Base-by-base conservation (phyloP, 2,113 vertebrate species). In the Neotoma lepida region DNA sequence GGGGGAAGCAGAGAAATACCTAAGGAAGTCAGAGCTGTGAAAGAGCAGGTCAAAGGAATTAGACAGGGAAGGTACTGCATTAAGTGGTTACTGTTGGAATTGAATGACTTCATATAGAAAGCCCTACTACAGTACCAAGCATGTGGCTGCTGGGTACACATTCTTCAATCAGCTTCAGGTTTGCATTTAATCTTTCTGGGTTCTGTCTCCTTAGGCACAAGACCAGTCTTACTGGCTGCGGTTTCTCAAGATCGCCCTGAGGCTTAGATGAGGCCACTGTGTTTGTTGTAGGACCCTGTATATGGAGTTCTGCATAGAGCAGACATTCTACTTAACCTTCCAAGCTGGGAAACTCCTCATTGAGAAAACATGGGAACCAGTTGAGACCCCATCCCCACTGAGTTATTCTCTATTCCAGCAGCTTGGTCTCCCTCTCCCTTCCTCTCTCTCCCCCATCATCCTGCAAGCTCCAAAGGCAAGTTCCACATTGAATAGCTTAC, bases 321-420 rank as follows among this genome's bases (percentile, higher is more conserved):
- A 85, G 33, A 64, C 44, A 58, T 71, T 77, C 22, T 54, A 18
- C 39, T 91, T 41, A 68, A 24, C 63, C 61, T 87, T 78, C 70
- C 92, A 85, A 56, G 26, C 58, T 77, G 9, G n/a, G 87, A 49
- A 89, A 78, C 17, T 88, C 12, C 80, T 84, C 24, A 17, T 6
- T 56, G 61, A 85, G 20, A 49, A 94, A 84, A 7, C 86, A 9
- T 4, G 76, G 20, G 46, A 73, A 76, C 74, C 9, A 3, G 80
- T 87, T 81, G 30, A 63, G 86, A 49, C 5, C 39, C 58, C 41
- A 41, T 44, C 51, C 33, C 8, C 22, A 14, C 28, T 17, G 24
- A 58, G 7, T 90, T 90, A 64, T 80, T 93, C 87, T 77, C 46
- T 92, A 13, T 58, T 92, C 86, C 70, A 88, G 28, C n/a, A 61